Conservation (phyloP, 2,797 vertebrate species). For the Gallinago solitaria region DNA sequence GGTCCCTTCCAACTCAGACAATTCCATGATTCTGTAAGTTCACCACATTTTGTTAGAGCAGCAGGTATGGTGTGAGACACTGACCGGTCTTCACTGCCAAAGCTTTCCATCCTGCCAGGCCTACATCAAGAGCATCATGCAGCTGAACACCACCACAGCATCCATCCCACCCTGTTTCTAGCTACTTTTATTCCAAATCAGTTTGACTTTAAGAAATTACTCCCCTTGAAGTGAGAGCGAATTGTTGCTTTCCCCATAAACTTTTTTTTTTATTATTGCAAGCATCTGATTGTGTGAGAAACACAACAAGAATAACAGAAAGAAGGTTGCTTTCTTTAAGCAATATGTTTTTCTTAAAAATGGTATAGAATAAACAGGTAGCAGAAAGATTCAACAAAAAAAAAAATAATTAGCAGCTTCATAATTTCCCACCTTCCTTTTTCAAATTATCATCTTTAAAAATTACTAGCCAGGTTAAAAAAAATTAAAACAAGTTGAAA, state of each 20-base stretch:
- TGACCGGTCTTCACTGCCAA: background rate
- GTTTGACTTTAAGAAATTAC: background rate
- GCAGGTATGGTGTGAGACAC: background rate
- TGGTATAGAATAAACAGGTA: background rate
- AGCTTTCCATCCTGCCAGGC: background rate
- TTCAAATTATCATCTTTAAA: background rate
- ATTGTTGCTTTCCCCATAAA: background rate
- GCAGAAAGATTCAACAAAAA: background rate
- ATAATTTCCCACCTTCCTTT: background rate
- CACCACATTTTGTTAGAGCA: background rate
- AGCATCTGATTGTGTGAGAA: background rate
- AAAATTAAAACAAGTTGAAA: background rate
- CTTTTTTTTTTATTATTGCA: background rate
- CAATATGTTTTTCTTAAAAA: background rate
- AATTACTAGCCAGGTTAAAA: background rate
- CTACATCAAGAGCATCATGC: background rate
- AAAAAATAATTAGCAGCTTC: background rate
- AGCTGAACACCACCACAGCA: background rate
- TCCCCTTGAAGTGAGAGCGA: background rate
- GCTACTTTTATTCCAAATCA: background rate
- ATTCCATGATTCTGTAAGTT: background rate
- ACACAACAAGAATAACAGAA: background rate
- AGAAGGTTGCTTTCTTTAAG: background rate
- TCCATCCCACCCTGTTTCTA: background rate
- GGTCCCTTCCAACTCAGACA: background rate